Evolutionary conservation across 2,888 invertebrate genomes (phyloP), one percentile per base, ranked within the genome.

Genomic region (Cephus pulcher): DNA sequence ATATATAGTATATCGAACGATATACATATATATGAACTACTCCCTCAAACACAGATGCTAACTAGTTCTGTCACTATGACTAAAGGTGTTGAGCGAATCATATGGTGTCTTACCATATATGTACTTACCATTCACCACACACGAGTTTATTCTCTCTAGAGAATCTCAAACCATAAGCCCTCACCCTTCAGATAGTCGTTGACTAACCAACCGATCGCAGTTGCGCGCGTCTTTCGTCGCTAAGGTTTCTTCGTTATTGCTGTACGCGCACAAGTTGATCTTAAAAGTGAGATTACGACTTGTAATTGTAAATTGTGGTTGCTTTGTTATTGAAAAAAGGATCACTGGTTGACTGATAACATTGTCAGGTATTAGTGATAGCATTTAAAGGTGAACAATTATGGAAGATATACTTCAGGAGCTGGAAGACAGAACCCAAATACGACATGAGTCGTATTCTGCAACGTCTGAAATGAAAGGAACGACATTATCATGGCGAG

Each of bases 401-500:
- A 71, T 80, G 75, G 80, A 77, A 74, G 35, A 74, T 40, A 56
- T 56, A 56, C 23, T 23, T 9, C 56, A 56, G 73, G 34, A 69
- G 15, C 70, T 68, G 23, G 23, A 23, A 9, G 56, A 56, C 23
- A 56, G 56, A 56, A 56, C 23, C 23, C 23, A 56, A 6, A 56
- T 56, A 6, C 23, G 56, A 56, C 56, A 9, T 9, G 56, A 15
- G 56, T 56, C 56, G 56, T 56, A 56, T 56, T 56, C 56, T 56
- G 15, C 56, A 56, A 1, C 2, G 9, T 56, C 56, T 56, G 23
- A 56, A 23, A 56, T 3, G 23, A 94, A 95, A 74, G 96, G 95
- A 0, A 93, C 95, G 75, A 97, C 96, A 0, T 92, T 97, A 40
- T 95, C 96, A 0, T 97, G 97, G 97, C 93, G 95, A 74, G 96